These are phyloP conservation scores for Buathra laborator DNA, from an alignment of 2,888 invertebrate species.

Conservation along the genomic window DNA sequence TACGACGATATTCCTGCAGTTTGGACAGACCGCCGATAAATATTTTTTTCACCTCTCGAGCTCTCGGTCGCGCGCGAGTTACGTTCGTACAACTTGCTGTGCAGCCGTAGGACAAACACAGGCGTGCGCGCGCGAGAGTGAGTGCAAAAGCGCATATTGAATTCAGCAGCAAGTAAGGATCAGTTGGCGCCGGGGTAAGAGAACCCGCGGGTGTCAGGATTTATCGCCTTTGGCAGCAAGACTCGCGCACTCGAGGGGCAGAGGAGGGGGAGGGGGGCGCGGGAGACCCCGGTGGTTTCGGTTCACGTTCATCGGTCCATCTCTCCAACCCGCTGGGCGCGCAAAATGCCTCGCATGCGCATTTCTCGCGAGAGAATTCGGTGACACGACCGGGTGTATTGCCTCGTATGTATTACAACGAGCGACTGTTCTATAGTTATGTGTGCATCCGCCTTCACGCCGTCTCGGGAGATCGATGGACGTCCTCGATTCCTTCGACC, in stretches of 20 bases:
- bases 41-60: conserved; percentile 64
- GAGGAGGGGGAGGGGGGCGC: background rate
- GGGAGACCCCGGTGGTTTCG: conserved; percentile 50
- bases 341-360: conserved; percentile 9
- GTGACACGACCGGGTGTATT: conserved; percentile 49
- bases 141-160: conserved; percentile 25
- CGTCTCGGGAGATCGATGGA: conserved; percentile 69
- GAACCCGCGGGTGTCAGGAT: conserved; percentile 65
- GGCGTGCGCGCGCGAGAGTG: background rate
- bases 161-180: conserved; percentile 42
- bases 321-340: conserved; percentile 24
- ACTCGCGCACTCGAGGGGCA: conserved; percentile 9
- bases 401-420: conserved; percentile 27
- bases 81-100: conserved; percentile 64
- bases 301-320: conserved; percentile 60
- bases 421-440: background rate
- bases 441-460: conserved; percentile 39
- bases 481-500: conserved; percentile 73
- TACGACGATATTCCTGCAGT: conserved; percentile 55
- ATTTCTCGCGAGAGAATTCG: conserved; percentile 45
- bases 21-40: conserved; percentile 60
- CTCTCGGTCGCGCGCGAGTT: conserved; percentile 54
- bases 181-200: conserved; percentile 62
- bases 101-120: conserved; percentile 35
- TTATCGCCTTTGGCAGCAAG: conserved; percentile 51